Evolutionary conservation across 2,797 vertebrate genomes (phyloP).

Genomic region (Diglossa cyanea): DNA sequence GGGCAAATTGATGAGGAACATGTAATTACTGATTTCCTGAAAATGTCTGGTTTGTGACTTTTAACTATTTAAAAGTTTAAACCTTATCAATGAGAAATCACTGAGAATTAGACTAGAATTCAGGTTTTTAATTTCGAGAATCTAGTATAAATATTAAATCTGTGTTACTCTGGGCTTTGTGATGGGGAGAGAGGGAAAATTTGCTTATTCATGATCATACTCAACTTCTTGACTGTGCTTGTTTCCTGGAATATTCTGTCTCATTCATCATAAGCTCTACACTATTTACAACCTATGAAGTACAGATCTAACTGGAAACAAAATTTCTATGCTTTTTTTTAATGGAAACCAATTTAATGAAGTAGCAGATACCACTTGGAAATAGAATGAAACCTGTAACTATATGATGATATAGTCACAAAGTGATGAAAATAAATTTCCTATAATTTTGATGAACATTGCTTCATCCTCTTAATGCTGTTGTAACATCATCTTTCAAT

Average conservation of each 20-base stretch:
- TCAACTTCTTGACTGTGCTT: neutral
- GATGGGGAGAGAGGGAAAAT: neutral
- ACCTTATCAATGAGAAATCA: neutral
- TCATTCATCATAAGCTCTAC: neutral
- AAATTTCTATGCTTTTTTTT: neutral
- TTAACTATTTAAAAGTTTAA: neutral
- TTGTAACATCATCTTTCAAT: neutral
- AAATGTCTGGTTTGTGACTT: neutral
- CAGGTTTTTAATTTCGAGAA: neutral
- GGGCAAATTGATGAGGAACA: neutral
- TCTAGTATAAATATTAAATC: neutral
- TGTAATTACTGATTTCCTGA: neutral
- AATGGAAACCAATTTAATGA: neutral
- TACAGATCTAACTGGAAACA: neutral
- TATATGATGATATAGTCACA: neutral
- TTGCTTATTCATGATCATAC: neutral
- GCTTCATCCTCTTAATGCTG: neutral
- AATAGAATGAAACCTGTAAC: neutral
- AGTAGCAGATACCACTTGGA: neutral
- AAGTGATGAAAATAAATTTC: neutral
- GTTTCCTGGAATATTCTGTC: neutral
- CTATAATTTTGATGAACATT: neutral
- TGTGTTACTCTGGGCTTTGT: neutral
- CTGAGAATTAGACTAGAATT: neutral
- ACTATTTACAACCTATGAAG: neutral